Evolutionary conservation across 2,797 vertebrate species (phyloP).

Genomic region (Merluccius polli): DNA sequence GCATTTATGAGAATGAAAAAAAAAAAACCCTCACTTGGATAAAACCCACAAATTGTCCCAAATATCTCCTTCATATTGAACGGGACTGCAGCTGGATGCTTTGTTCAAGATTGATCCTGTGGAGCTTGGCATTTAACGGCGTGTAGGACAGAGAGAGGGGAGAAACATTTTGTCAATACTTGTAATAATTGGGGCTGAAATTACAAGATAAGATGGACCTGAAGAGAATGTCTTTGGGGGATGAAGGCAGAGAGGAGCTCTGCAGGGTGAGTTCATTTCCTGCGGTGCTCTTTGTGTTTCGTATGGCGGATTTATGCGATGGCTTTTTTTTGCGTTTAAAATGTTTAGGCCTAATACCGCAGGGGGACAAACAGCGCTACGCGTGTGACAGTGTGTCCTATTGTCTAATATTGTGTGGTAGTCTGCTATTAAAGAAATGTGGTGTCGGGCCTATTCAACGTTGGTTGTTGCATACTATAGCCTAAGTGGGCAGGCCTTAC

Average conservation of each 20-base stretch:
- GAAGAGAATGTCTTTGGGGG: conserved; percentile 77
- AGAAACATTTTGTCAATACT: conserved; percentile 97
- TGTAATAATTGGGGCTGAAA: conserved; percentile 96
- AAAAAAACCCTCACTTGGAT: conserved; percentile 97
- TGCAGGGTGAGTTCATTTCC: conserved; percentile 88
- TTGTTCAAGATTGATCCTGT: conserved; percentile 99
- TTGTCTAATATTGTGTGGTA: conserved; percentile 54
- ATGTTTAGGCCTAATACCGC: not conserved
- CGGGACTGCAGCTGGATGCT: conserved; percentile 99
- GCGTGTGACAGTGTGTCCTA: conserved; percentile 36
- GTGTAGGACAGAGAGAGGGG: conserved; percentile 92
- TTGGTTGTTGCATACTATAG: not conserved
- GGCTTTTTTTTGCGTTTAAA: not conserved
- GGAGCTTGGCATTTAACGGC: conserved; percentile 97
- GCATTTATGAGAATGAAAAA: conserved; percentile 99
- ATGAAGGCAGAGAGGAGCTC: conserved; percentile 65
- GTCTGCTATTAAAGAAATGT: not conserved
- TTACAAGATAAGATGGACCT: conserved; percentile 94
- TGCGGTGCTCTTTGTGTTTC: conserved; percentile 51
- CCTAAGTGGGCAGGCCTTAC: conserved; percentile 30
- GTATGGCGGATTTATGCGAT: conserved; percentile 27
- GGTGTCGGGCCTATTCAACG: not conserved
- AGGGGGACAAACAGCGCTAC: not conserved
- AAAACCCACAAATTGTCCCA: conserved; percentile 99
- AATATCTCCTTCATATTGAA: conserved; percentile 99